These are phyloP conservation scores for Punctoribates punctum DNA, from an alignment of 2,888 invertebrate species.

Conservation along the genomic window DNA sequence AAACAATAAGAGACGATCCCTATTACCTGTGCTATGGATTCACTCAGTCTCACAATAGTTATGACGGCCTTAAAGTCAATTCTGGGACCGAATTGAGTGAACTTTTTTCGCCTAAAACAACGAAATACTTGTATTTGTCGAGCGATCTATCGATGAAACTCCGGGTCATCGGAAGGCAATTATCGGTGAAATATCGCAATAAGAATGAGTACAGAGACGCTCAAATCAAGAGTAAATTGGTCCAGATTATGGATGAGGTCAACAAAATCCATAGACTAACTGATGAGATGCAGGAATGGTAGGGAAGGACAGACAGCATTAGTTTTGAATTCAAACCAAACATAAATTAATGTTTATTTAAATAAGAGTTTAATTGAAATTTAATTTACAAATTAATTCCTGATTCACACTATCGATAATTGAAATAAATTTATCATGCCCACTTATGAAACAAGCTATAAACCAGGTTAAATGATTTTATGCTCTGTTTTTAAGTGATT, in stretches of 20 bases:
- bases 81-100: neutral
- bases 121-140: neutral
- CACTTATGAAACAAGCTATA: too few relatives aligned
- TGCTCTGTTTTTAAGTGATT: too few relatives aligned
- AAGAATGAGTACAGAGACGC: neutral
- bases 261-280: conserved; percentile 7
- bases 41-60: neutral
- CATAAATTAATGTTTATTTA: too few relatives aligned
- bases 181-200: neutral
- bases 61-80: neutral
- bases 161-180: neutral
- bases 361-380: too few relatives aligned
- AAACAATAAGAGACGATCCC: conserved; percentile 5
- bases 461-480: too few relatives aligned
- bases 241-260: neutral
- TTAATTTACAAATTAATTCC: too few relatives aligned
- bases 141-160: neutral
- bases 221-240: neutral
- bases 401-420: too few relatives aligned
- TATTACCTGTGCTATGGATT: conserved; percentile 17
- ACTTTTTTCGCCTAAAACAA: neutral
- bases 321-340: too few relatives aligned
- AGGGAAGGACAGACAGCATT: conserved; percentile 1
- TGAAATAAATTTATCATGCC: too few relatives aligned
- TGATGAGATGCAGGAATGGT: conserved; percentile 23